Percentiles rank a stretch among this genome's conserved stretches.
phyloP scores from a whole-genome alignment of 2,113 vertebrate genomes.

The Malurus elegans region DNA sequence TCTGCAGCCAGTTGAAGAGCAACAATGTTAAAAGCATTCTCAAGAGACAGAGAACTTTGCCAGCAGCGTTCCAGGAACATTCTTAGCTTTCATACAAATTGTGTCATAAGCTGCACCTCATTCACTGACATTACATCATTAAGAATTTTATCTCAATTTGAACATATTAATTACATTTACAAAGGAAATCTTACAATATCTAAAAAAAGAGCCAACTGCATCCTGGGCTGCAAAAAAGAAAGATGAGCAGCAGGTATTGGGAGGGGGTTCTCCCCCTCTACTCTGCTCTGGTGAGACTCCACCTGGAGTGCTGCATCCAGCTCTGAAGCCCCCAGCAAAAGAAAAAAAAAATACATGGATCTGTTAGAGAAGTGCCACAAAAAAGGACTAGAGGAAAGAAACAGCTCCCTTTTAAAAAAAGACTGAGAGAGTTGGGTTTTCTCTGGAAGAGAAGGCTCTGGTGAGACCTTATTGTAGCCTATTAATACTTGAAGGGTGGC shows the following conservation, averaged over 20 bases:
- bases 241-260: fast-evolving
- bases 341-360: not conserved
- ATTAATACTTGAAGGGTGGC: not conserved
- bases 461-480: not conserved
- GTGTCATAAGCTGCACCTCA: not conserved
- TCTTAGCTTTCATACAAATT: not conserved
- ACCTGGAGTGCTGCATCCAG: not conserved
- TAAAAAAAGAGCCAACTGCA: not conserved
- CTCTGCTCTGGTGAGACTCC: not conserved
- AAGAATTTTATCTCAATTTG: not conserved
- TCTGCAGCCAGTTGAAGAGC: not conserved
- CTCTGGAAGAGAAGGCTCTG: not conserved
- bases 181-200: not conserved
- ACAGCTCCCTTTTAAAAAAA: not conserved
- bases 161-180: not conserved
- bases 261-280: not conserved
- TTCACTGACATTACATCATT: not conserved
- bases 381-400: not conserved
- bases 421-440: not conserved
- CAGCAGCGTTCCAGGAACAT: not conserved
- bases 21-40: not conserved
- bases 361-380: not conserved
- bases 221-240: not conserved
- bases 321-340: not conserved
- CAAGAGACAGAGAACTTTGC: not conserved